Evolutionary conservation across 2,888 invertebrate species (phyloP), one percentile per base, ranked within the genome.

Genomic region (Ephialtes manifestator): DNA sequence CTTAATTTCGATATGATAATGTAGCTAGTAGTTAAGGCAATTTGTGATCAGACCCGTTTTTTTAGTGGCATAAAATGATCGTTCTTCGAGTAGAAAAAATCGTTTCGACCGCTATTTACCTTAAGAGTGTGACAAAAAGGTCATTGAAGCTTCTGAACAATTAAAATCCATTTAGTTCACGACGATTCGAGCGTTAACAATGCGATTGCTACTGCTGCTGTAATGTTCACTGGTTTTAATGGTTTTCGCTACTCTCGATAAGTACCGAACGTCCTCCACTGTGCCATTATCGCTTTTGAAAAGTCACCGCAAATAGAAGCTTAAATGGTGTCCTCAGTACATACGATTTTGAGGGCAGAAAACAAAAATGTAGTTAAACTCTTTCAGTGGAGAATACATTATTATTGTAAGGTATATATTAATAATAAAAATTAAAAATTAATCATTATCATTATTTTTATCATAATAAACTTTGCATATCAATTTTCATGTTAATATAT

Each of bases 81-180:
- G 53, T 18, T 3, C 2, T n/a, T 15, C 31, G 31, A 60, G 7
- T 63, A 5, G 20, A 18, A 43, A 43, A 39, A 65, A 65, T 65
- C 39, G 24, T 20, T 18, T 15, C 39, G 39, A 46, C 10, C 24
- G n/a, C 60, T 28, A 24, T 60, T 31, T 4, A 63, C 35, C 11
- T 70, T n/a, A 3, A 18, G 11, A 4, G 20, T 0, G 46, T 13
- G 20, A 13, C 4, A 72, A 53, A 58, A 67, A n/a, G 39, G 18
- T 11, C 10, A 5, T 18, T 58, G 39, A 77, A 53, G 31, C 13
- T 71, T 71, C 55, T 20, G 51, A 65, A 81, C 76, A 60, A 58
- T 80, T 67, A 15, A 65, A 77, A 84, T 72, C 65, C 76, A 84
- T 84, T 84, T 84, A 60, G 58, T 80, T 39, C 65, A 58, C 51